Evolutionary conservation across 2,113 vertebrate species (phyloP).

Genomic region (Meles meles): DNA sequence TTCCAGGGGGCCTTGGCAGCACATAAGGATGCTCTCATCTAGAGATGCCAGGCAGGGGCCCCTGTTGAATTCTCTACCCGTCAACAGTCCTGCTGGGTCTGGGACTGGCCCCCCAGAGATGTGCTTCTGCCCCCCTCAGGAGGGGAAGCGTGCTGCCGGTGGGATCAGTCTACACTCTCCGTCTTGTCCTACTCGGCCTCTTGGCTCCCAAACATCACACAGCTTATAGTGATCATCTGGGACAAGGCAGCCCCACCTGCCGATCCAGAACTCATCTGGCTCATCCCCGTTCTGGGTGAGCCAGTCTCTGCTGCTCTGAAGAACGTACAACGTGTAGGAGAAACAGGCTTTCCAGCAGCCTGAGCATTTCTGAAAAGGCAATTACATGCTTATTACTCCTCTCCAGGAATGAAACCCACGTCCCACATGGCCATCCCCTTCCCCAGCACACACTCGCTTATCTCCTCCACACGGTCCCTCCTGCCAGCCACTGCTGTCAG

Average conservation of each 20-base stretch:
- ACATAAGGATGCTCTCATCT: neutral
- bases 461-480: slow-evolving; percentile 52
- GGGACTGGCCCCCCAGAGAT: neutral
- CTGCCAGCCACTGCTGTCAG: slow-evolving; percentile 66
- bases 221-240: neutral
- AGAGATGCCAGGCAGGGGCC: neutral
- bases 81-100: neutral
- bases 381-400: slow-evolving; percentile 65
- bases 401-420: slow-evolving; percentile 38
- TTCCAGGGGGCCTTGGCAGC: neutral
- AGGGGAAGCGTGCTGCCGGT: neutral
- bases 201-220: neutral
- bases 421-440: slow-evolving; percentile 42
- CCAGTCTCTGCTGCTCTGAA: neutral
- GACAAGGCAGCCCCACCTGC: neutral
- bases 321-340: neutral
- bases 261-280: neutral
- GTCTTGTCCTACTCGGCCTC: neutral
- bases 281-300: neutral
- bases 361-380: slow-evolving; percentile 62
- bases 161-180: neutral
- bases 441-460: slow-evolving; percentile 46
- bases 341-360: slow-evolving; percentile 27
- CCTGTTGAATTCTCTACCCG: neutral
- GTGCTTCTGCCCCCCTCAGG: fast-evolving